A percentile compares a stretch with the other conserved stretches of the same genome.
phyloP scores from a whole-genome alignment of 2,113 vertebrate species.

The Grammomys dolichurus region DNA sequence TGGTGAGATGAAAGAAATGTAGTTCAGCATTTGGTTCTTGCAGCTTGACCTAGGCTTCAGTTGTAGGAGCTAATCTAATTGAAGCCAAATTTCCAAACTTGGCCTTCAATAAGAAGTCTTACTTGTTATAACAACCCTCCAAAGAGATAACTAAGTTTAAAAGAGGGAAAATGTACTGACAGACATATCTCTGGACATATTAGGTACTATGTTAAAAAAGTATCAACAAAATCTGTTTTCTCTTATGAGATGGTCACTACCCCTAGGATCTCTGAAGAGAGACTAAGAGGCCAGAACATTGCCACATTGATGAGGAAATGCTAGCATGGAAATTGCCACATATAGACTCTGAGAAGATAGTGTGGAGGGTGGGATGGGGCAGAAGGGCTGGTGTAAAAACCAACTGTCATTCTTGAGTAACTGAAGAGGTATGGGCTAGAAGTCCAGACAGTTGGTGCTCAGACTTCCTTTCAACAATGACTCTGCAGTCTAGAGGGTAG shows the following conservation, averaged over 20 bases:
- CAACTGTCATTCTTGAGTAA: conserved; percentile 82
- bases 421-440: conserved; percentile 55
- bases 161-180: neutral
- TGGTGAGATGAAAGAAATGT: neutral
- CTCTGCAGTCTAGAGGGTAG: conserved; percentile 68
- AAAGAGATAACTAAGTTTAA: conserved; percentile 22
- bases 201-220: neutral
- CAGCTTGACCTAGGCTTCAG: neutral
- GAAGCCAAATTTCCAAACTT: conserved; percentile 47
- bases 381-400: conserved; percentile 75
- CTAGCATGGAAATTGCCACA: conserved; percentile 69
- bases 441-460: conserved; percentile 72
- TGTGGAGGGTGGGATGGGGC: conserved; percentile 45
- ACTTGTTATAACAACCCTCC: neutral
- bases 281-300: conserved; percentile 34
- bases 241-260: neutral
- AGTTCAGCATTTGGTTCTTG: neutral
- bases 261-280: neutral
- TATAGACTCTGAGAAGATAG: conserved; percentile 35
- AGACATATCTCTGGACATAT: neutral
- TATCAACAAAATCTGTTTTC: neutral
- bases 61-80: conserved; percentile 39
- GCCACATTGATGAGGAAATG: conserved; percentile 64
- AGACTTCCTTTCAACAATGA: conserved; percentile 80
- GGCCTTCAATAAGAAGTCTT: neutral